Evolutionary conservation across 2,888 invertebrate species (phyloP), one percentile per base, ranked within the genome.

Genomic region (Listrodromus nycthemerus): DNA sequence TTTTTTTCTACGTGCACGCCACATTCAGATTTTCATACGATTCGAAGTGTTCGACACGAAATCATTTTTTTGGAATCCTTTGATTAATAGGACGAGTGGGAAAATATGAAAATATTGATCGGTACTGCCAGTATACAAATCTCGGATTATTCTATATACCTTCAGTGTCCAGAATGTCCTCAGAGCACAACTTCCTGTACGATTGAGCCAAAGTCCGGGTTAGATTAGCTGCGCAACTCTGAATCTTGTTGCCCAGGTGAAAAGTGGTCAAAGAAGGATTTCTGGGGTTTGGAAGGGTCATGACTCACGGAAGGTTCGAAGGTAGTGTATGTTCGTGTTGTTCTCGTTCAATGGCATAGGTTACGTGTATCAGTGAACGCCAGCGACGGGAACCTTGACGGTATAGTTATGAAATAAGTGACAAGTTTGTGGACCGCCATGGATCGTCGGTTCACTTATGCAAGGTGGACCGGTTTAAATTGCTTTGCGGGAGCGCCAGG

Each of bases 381-480:
- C 8, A 58, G 52, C 41, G 13, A 48, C 71, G 55, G 77, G 66
- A 67, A 61, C 70, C 83, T 78, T 82, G 88, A 87, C 87, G 86
- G 87, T 70, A 83, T 89, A 88, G 90, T 89, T 89, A 88, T 87
- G 82, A 86, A 87, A 90, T 90, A 90, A 91, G 91, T 91, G 91
- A 91, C 89, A 91, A 90, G 89, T 91, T 91, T 90, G 89, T 90
- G 90, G 85, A 91, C 85, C 86, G 80, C 85, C 84, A 78, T 84
- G 81, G 83, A 84, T 87, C 85, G 80, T 82, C 74, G 79, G 89
- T 89, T 91, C 89, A 87, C 88, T 90, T 91, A 91, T 91, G 89
- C 91, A 89, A 83, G 85, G 83, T 83, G 86, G 85, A 86, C 87
- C 83, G 85, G 79, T 86, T 81, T 86, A 88, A 90, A 89, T 90